These are phyloP conservation scores for Toxotes chatareus DNA, from an alignment of 2,113 vertebrate genomes.

Conservation along the genomic window DNA sequence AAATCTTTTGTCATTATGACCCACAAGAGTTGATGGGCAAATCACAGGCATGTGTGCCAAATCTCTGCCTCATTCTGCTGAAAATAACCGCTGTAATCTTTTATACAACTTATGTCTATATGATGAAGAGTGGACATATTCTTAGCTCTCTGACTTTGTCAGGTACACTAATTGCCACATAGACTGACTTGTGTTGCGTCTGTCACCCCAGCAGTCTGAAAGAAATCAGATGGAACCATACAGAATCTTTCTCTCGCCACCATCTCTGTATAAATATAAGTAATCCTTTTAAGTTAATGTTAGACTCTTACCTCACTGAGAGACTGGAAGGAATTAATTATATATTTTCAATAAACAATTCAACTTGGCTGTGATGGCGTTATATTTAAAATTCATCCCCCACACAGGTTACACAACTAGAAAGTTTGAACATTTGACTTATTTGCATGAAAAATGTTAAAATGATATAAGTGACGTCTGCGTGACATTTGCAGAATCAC, in stretches of 20 bases:
- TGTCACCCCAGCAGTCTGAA: slow-evolving; percentile 4
- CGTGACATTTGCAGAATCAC: slow-evolving; percentile 9
- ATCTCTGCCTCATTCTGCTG: slow-evolving; percentile 3
- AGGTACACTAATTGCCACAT: slow-evolving; percentile 5
- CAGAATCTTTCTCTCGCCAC: neutral
- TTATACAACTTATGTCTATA: neutral
- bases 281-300: slow-evolving; percentile 19
- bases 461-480: neutral
- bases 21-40: slow-evolving; percentile 35
- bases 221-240: neutral
- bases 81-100: slow-evolving; percentile 14
- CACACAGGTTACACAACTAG: neutral
- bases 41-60: slow-evolving; percentile 7
- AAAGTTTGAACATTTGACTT: neutral
- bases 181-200: neutral
- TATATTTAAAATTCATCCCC: slow-evolving; percentile 35
- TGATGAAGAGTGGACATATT: neutral
- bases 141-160: slow-evolving; percentile 5
- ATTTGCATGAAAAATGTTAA: slow-evolving; percentile 2
- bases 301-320: slow-evolving; percentile 11
- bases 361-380: slow-evolving; percentile 23
- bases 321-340: slow-evolving; percentile 41
- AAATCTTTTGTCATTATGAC: slow-evolving; percentile 30
- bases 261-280: slow-evolving; percentile 11
- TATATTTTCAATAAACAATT: slow-evolving; percentile 43